phyloP scores from a whole-genome alignment of 2,797 vertebrate genomes.

The Myoxocephalus aenaeus region DNA sequence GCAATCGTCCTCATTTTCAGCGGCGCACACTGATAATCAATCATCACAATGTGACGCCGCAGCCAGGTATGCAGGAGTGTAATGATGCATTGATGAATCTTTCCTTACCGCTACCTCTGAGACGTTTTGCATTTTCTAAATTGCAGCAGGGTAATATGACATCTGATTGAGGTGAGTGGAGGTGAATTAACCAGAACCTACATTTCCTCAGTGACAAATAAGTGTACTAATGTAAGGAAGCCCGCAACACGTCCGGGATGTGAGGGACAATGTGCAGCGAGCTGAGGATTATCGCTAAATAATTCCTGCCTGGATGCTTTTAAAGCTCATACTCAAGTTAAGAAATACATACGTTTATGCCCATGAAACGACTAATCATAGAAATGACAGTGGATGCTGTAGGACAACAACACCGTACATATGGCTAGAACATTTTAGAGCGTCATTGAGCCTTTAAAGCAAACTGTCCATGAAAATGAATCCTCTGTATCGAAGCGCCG shows the following conservation, averaged over 20 bases:
- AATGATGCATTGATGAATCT: constrained; percentile 48
- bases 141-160: constrained; percentile 21
- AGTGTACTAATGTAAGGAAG: constrained; percentile 10
- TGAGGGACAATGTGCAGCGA: constrained; percentile 27
- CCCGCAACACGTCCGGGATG: not conserved
- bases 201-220: constrained; percentile 9
- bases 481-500: not conserved
- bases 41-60: constrained; percentile 19
- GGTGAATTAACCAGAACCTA: constrained; percentile 35
- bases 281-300: constrained; percentile 45
- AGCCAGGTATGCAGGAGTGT: constrained; percentile 12
- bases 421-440: not conserved
- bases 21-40: constrained; percentile 34
- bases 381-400: constrained; percentile 16
- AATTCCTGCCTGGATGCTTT: constrained; percentile 41
- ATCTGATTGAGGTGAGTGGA: constrained; percentile 5
- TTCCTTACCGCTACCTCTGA: not conserved
- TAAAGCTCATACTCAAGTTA: constrained; percentile 18
- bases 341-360: constrained; percentile 22
- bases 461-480: constrained; percentile 30
- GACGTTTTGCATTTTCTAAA: constrained; percentile 19
- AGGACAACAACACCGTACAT: not conserved
- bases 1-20: constrained; percentile 14
- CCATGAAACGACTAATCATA: constrained; percentile 36
- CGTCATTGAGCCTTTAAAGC: constrained; percentile 6